phyloP scores from a whole-genome alignment of 64 coral and sea anemone species.

The Pocillopora damicornis region DNA sequence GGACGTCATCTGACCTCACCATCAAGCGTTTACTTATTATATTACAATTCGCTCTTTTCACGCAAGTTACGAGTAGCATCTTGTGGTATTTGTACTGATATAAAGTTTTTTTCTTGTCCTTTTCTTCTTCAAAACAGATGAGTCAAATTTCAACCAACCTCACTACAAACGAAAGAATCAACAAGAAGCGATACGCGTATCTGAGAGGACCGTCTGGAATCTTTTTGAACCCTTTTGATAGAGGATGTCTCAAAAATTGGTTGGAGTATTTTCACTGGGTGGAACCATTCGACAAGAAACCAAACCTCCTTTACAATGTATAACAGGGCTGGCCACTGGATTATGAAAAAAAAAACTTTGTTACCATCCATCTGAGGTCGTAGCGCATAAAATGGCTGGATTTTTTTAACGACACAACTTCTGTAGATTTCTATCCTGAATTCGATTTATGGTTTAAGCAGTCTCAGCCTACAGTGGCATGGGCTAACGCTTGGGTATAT shows the following conservation, averaged over 20 bases:
- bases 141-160: slow-evolving; percentile 75
- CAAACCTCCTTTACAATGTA: slow-evolving; percentile 80
- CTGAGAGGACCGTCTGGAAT: slow-evolving; percentile 64
- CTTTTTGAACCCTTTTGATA: slow-evolving; percentile 88
- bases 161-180: slow-evolving; percentile 94
- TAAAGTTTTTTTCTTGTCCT: background rate
- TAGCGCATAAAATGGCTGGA: background rate
- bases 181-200: slow-evolving; percentile 84
- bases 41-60: too few relatives aligned
- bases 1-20: too few relatives aligned
- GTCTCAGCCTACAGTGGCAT: too few relatives aligned
- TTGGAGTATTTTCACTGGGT: slow-evolving; percentile 95
- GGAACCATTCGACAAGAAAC: slow-evolving; percentile 57
- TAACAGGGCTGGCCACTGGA: background rate
- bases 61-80: too few relatives aligned
- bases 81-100: background rate
- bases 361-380: background rate
- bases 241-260: slow-evolving; percentile 76
- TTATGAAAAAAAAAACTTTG: background rate
- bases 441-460: too few relatives aligned
- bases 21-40: too few relatives aligned
- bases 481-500: too few relatives aligned
- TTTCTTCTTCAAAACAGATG: slow-evolving; percentile 20
- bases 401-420: background rate
- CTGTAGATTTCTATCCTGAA: too few relatives aligned